A percentile compares a stretch with the other conserved stretches of the same genome.
These are phyloP conservation scores for Marisa cornuarietis DNA, from an alignment of 1,140 invertebrate genomes.

Conservation along the genomic window DNA sequence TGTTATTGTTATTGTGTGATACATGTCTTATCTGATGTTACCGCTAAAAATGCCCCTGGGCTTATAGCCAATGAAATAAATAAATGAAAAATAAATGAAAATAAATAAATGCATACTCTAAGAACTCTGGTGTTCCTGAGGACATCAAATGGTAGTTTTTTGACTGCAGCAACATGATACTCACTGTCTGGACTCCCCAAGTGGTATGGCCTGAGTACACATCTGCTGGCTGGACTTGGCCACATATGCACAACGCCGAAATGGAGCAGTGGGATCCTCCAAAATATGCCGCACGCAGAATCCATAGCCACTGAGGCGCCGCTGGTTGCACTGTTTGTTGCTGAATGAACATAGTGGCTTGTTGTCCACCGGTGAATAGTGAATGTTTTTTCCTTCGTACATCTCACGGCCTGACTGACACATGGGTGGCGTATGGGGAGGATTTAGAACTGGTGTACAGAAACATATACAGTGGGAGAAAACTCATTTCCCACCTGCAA, in stretches of 20 bases:
- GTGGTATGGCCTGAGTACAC: conserved; percentile 67
- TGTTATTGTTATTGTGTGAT: no score
- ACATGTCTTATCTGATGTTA: no score
- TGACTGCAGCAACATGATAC: conserved; percentile 21
- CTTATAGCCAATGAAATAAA: no score
- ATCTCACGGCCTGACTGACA: conserved; percentile 54
- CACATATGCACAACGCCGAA: conserved; percentile 66
- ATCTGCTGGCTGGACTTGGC: conserved; percentile 66
- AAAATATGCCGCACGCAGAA: conserved; percentile 69
- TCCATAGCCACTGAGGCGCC: conserved; percentile 69
- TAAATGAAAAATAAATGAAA: no score
- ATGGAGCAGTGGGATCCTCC: conserved; percentile 65
- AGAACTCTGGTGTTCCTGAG: no score
- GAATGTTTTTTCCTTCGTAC: conserved; percentile 71
- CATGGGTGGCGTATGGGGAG: conserved; percentile 10
- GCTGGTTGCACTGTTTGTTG: conserved; percentile 68
- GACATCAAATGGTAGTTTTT: no score
- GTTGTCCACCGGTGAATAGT: conserved; percentile 68
- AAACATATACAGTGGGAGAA: conserved; percentile 16
- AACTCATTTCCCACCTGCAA: conserved; percentile 11
- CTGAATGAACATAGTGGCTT: conserved; percentile 70
- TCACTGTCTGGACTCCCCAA: conserved; percentile 66
- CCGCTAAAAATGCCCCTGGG: no score
- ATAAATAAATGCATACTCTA: no score
- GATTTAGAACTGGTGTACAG: conserved; percentile 1